These are phyloP conservation scores for Sitobion miscanthi DNA, from an alignment of 1,140 invertebrate species.

Conservation along the genomic window DNA sequence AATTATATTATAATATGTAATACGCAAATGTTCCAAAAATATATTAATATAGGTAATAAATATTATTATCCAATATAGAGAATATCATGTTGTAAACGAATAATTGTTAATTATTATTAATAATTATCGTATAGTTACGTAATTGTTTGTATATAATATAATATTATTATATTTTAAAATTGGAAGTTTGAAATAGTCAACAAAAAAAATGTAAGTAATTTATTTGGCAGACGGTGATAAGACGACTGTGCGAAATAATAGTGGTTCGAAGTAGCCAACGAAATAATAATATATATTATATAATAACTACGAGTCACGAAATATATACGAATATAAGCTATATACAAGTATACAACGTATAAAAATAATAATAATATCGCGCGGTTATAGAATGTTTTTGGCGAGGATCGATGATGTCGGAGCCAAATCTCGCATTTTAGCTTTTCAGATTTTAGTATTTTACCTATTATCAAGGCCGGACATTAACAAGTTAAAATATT, in stretches of 20 bases:
- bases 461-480: background rate
- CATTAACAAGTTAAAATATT: background rate
- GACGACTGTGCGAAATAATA: background rate
- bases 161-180: background rate
- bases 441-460: slow-evolving; percentile 1
- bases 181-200: background rate
- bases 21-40: too few species aligned
- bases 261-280: background rate
- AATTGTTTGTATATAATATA: background rate
- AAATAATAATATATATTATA: background rate
- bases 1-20: too few species aligned
- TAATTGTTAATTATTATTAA: too few species aligned
- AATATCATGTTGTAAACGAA: too few species aligned
- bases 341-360: background rate
- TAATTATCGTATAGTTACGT: too few species aligned
- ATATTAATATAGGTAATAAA: too few species aligned
- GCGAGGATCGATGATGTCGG: background rate
- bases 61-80: too few species aligned
- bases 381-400: background rate
- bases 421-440: background rate
- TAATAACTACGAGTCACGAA: background rate
- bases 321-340: background rate
- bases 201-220: background rate
- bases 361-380: background rate
- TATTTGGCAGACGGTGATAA: background rate